phyloP scores from a whole-genome alignment of 2,888 invertebrate genomes.

The Ferdinandea cuprea region DNA sequence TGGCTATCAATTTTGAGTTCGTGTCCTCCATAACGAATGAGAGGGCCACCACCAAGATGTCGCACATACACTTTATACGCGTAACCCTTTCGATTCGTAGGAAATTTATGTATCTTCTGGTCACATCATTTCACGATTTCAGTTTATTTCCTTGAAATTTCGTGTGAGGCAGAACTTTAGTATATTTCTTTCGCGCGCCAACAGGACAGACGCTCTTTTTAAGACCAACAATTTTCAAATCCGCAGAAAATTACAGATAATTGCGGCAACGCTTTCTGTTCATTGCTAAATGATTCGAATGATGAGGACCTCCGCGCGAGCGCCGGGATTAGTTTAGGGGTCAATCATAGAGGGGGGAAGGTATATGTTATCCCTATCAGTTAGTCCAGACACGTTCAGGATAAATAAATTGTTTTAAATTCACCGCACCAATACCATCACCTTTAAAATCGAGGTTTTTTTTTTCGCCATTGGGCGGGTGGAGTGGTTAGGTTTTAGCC shows the following conservation, averaged over 20 bases:
- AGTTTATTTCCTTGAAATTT: constrained; percentile 53
- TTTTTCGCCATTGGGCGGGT: neutral
- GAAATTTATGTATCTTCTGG: constrained; percentile 60
- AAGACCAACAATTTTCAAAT: constrained; percentile 62
- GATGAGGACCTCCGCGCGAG: constrained; percentile 39
- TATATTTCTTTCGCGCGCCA: constrained; percentile 4
- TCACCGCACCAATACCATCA: constrained; percentile 63
- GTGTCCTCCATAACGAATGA: constrained; percentile 66
- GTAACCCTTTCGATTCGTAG: constrained; percentile 52
- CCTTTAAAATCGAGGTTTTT: constrained; percentile 50
- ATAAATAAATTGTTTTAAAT: constrained; percentile 74
- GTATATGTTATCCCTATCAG: constrained; percentile 52
- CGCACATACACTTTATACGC: neutral
- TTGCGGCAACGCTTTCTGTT: constrained; percentile 58
- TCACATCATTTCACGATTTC: constrained; percentile 70
- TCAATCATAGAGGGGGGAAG: constrained; percentile 32
- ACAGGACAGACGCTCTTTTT: constrained; percentile 27
- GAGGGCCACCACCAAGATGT: constrained; percentile 14
- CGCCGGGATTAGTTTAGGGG: neutral
- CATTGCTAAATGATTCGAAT: constrained; percentile 73
- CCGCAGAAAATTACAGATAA: constrained; percentile 73
- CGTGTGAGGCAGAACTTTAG: constrained; percentile 13
- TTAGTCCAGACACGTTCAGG: constrained; percentile 66
- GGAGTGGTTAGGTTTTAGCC: constrained; percentile 8
- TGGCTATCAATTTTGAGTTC: constrained; percentile 67